Evolutionary conservation across 2,888 invertebrate species (phyloP).

Genomic region (Incurvaria masculella): DNA sequence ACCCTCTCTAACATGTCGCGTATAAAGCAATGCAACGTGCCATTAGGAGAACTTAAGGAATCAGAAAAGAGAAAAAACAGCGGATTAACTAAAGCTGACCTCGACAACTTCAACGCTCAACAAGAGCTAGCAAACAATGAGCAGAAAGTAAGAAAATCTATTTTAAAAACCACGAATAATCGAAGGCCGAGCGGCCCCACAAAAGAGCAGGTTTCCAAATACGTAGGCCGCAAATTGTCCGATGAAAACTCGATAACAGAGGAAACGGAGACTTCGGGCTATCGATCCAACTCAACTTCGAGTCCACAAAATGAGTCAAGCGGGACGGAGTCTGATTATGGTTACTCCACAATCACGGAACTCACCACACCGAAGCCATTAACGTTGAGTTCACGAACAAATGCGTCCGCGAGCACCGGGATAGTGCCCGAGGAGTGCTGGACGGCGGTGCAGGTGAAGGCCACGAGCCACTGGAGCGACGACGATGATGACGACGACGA

Average conservation of each 20-base stretch:
- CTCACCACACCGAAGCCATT: constrained; percentile 58
- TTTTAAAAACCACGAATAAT: constrained; percentile 28
- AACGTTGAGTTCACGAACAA: constrained; percentile 36
- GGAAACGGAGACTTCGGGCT: constrained; percentile 53
- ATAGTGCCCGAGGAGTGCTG: constrained; percentile 53
- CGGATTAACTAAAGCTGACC: constrained; percentile 18
- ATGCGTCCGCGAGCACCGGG: constrained; percentile 37
- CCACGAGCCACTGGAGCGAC: constrained; percentile 30
- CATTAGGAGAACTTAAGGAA: constrained; percentile 25
- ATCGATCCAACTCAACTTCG: constrained; percentile 44
- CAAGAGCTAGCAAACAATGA: constrained; percentile 17
- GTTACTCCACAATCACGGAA: constrained; percentile 60
- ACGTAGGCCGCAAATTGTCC: constrained; percentile 10
- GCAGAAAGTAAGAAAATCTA: constrained; percentile 34
- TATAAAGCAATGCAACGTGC: constrained; percentile 17
- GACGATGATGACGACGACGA: constrained; percentile 32
- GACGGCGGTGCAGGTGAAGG: constrained; percentile 38
- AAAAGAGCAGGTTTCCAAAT: constrained; percentile 20
- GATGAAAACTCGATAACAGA: constrained; percentile 28
- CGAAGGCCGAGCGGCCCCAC: constrained; percentile 27
- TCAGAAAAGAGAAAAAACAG: constrained; percentile 17
- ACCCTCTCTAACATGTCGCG: constrained; percentile 28
- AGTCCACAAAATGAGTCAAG: constrained; percentile 42
- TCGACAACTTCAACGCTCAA: not conserved
- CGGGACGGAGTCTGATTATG: constrained; percentile 59